Evolutionary conservation across 1,140 invertebrate genomes (phyloP), one percentile per base, ranked within the genome.

Genomic region (Platyura marginata): DNA sequence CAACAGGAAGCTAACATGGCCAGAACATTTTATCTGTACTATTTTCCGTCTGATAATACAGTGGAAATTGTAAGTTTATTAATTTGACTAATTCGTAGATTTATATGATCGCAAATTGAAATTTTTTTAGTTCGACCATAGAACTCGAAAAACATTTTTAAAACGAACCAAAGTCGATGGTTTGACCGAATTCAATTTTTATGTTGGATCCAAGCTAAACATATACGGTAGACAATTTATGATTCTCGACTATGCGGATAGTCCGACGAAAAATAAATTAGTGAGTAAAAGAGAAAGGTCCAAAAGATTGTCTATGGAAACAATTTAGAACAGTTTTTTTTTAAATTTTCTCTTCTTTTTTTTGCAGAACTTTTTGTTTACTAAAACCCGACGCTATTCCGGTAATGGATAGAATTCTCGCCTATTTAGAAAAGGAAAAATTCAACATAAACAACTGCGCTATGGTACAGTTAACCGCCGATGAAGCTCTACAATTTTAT

Each of bases 241-340:
- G 55, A 75, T 91, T 41, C 68, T 72, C 21, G 78, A 80, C 61
- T 89, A 79, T 65, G 84, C 72, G 2, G 81, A 89, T 64, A 72
- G 66, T 43, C 52, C 57, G 20, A 81, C 79, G 0, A 71, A 64
- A 51, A 68, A 62, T 48, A 72, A 66, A 52, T 56, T 81, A 38
- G 66, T 67, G 13, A 67, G 63, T 47, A 64, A 68, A 51, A 63
- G 72, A 44, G 64, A 77, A 61, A 70, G 70, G 77, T 79, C 54
- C 40, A 3, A 10, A 38, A 21, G 19, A 15, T 20, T 41, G 39
- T 40, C 20, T 6, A 6, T 29, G 11, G 11, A 34, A 34, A 3
- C 16, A 15, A 34, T 4, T n/a, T 15, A 34, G 3, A 34, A 3
- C 11, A 34, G 13, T 6, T 15, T 34, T n/a, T 19, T 18, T 4